Conservation (phyloP, 2,888 invertebrate species). For the Netelia fuscicornis region DNA sequence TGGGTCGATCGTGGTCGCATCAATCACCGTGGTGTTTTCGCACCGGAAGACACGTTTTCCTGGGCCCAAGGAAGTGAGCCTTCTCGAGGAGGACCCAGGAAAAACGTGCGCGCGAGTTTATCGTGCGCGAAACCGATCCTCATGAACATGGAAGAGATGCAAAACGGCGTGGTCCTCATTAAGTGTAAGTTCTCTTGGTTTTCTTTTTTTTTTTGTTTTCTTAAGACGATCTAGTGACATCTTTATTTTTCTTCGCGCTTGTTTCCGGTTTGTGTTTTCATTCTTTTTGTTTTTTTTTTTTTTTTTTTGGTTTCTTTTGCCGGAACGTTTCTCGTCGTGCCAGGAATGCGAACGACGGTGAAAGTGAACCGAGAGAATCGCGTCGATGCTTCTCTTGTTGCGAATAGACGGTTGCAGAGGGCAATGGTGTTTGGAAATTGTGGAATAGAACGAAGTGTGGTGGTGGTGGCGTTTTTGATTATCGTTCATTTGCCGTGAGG, state of each 20-base stretch:
- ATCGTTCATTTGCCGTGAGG: neutral
- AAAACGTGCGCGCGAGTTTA: conserved; percentile 31
- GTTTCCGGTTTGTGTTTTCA: conserved; percentile 25
- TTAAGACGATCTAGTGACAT: neutral
- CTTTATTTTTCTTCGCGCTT: neutral
- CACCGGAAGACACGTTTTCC: conserved; percentile 1
- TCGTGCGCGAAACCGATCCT: conserved; percentile 4
- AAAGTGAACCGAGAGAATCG: conserved; percentile 15
- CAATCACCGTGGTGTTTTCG: neutral
- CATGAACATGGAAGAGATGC: conserved; percentile 89
- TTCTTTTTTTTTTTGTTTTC: conserved; percentile 33
- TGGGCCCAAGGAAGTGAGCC: conserved; percentile 31
- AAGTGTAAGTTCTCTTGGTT: conserved; percentile 88
- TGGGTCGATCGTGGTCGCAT: no score
- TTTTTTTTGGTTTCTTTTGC: neutral
- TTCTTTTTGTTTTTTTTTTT: conserved; percentile 1
- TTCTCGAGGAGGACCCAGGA: conserved; percentile 24
- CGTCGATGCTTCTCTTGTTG: neutral
- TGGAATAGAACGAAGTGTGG: neutral
- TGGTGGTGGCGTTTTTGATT: conserved; percentile 15
- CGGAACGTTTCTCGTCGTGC: neutral
- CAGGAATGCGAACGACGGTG: conserved; percentile 16
- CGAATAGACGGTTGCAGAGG: neutral
- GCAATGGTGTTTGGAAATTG: neutral
- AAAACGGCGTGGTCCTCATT: conserved; percentile 90